Evolutionary conservation across 2,113 vertebrate genomes (phyloP).

Genomic region (Phylloscopus trochilus): DNA sequence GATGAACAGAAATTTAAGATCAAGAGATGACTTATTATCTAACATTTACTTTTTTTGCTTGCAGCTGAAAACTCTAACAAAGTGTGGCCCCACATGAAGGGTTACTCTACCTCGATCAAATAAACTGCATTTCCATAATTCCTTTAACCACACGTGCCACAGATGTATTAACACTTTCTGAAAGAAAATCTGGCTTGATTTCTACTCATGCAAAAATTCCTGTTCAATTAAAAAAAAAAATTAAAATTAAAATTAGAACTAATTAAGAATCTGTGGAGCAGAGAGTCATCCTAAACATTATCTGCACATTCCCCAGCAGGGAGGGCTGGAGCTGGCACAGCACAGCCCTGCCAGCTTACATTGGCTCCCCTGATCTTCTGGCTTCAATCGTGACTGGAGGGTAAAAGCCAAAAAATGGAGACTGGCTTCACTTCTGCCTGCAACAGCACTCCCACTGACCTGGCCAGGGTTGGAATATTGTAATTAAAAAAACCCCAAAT

Average conservation of each 20-base stretch:
- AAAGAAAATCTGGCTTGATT: background rate
- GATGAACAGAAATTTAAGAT: background rate
- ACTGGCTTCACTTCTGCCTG: background rate
- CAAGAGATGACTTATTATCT: background rate
- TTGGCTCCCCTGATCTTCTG: background rate
- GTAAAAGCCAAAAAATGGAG: background rate
- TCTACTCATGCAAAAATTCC: background rate
- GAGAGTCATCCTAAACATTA: background rate
- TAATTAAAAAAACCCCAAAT: too few species aligned
- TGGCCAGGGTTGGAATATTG: background rate
- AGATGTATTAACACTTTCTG: background rate
- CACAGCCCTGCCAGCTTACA: background rate
- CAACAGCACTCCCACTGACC: background rate
- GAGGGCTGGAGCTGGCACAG: background rate
- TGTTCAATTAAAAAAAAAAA: background rate
- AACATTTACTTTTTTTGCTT: background rate
- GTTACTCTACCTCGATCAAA: background rate
- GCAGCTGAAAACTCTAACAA: background rate
- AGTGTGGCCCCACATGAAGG: background rate
- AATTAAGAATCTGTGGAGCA: background rate
- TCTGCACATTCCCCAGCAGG: background rate
- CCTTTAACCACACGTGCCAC: background rate
- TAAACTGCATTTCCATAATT: background rate
- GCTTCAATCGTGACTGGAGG: background rate
- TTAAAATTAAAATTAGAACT: background rate